A percentile compares a stretch with the other conserved stretches of the same genome.
Conservation (phyloP, 2,113 vertebrate species). For the Corythornis madagascariensis region DNA sequence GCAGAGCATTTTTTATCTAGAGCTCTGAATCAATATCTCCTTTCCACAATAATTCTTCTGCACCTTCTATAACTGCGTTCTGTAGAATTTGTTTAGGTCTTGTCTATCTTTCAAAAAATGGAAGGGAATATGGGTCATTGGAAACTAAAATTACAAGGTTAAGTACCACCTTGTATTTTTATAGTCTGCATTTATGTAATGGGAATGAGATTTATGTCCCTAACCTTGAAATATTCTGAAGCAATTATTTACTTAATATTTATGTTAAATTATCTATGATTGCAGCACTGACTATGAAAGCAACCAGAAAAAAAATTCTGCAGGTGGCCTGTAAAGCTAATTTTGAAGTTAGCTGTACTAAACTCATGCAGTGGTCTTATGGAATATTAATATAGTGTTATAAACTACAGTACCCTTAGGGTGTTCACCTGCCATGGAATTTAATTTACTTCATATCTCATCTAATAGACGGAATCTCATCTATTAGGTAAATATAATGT, state of each 20-base stretch:
- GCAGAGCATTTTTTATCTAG: neutral
- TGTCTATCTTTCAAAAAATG: constrained; percentile 33
- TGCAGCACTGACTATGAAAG: constrained; percentile 76
- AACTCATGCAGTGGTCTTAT: constrained; percentile 72
- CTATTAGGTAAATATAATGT: constrained; percentile 81
- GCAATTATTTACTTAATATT: constrained; percentile 84
- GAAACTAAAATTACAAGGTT: constrained; percentile 62
- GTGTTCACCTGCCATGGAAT: constrained; percentile 80
- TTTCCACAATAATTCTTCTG: constrained; percentile 51
- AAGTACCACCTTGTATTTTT: constrained; percentile 54
- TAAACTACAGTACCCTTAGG: constrained; percentile 74
- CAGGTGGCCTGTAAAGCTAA: constrained; percentile 81
- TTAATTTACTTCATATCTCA: constrained; percentile 85
- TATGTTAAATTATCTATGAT: constrained; percentile 78
- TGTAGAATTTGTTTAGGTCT: constrained; percentile 63
- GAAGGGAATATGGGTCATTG: constrained; percentile 40
- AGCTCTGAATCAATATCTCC: constrained; percentile 53
- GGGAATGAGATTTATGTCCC: constrained; percentile 71
- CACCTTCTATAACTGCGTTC: constrained; percentile 21
- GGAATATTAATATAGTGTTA: constrained; percentile 79
- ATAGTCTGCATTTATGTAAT: constrained; percentile 51
- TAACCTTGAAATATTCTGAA: constrained; percentile 76
- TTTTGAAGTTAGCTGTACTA: constrained; percentile 77
- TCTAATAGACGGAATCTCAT: constrained; percentile 78
- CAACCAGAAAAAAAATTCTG: constrained; percentile 73